A percentile compares a stretch with the other conserved stretches of the same genome.
These are phyloP conservation scores for Polyommatus iphigenia DNA, from an alignment of 2,888 invertebrate species.

Conservation along the genomic window DNA sequence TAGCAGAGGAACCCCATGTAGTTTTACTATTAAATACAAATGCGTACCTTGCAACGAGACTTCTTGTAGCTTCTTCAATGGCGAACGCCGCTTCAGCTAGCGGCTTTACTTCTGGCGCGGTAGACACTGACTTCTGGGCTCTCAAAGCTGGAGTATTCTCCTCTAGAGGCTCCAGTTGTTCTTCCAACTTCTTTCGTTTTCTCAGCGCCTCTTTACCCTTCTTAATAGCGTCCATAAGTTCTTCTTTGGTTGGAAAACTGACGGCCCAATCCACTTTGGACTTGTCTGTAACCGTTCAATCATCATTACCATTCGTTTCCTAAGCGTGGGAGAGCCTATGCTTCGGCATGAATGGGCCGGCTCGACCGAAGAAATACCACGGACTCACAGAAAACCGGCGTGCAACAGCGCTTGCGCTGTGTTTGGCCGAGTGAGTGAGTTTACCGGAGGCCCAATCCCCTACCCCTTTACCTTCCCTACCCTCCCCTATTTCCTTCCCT, in stretches of 20 bases:
- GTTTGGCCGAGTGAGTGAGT: too few relatives aligned
- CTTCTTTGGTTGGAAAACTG: conserved; percentile 53
- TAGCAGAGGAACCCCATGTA: not conserved
- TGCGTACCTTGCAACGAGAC: conserved; percentile 75
- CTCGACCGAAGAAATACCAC: too few relatives aligned
- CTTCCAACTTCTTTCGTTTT: conserved; percentile 79
- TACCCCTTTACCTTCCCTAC: too few relatives aligned
- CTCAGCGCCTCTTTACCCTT: conserved; percentile 80
- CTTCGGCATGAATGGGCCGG: too few relatives aligned
- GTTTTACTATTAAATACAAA: not conserved
- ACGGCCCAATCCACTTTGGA: conserved; percentile 53
- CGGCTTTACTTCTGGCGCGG: conserved; percentile 80
- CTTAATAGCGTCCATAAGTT: conserved; percentile 72
- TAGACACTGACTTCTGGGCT: conserved; percentile 86
- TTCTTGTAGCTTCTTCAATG: conserved; percentile 84
- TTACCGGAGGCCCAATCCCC: too few relatives aligned
- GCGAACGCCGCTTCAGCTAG: conserved; percentile 84
- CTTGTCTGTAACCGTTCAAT: conserved; percentile 45
- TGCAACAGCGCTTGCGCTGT: too few relatives aligned
- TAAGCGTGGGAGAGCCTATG: too few relatives aligned
- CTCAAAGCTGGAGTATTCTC: conserved; percentile 82
- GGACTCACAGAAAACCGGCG: too few relatives aligned
- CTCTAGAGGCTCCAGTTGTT: conserved; percentile 63
- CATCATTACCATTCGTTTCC: not conserved
- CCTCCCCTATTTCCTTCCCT: too few relatives aligned